Evolutionary conservation across 1,140 invertebrate species (phyloP).

Genomic region (Planococcus citri): DNA sequence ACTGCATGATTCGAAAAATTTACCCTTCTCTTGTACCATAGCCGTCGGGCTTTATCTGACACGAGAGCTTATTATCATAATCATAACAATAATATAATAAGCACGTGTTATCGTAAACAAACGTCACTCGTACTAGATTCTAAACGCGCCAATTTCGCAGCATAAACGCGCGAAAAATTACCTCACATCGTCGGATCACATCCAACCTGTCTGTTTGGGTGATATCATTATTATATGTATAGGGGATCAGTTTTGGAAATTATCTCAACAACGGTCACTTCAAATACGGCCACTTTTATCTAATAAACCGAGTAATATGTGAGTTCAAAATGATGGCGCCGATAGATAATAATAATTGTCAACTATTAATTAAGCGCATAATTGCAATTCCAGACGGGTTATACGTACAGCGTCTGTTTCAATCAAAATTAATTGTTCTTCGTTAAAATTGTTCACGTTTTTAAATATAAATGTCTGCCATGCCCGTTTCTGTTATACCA

Average conservation of each 20-base stretch:
- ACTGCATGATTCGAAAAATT: neutral
- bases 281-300: neutral
- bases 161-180: neutral
- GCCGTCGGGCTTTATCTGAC: neutral
- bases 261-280: neutral
- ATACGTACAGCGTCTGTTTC: neutral
- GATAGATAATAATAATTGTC: conserved; percentile 1
- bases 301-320: neutral
- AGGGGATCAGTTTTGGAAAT: neutral
- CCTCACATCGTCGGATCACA: no score
- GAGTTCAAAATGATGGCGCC: neutral
- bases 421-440: conserved; percentile 8
- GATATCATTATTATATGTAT: no score
- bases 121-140: neutral
- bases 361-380: neutral
- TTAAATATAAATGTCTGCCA: neutral
- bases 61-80: neutral
- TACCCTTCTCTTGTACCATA: neutral
- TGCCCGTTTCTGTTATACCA: neutral
- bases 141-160: neutral
- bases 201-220: no score
- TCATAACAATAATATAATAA: neutral
- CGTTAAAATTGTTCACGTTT: neutral
- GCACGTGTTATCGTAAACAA: conserved; percentile 6
- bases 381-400: neutral